Percentiles rank a stretch among this genome's conserved stretches.
Conservation (phyloP, 2,888 invertebrate genomes). For the Eupithecia centaureata region DNA sequence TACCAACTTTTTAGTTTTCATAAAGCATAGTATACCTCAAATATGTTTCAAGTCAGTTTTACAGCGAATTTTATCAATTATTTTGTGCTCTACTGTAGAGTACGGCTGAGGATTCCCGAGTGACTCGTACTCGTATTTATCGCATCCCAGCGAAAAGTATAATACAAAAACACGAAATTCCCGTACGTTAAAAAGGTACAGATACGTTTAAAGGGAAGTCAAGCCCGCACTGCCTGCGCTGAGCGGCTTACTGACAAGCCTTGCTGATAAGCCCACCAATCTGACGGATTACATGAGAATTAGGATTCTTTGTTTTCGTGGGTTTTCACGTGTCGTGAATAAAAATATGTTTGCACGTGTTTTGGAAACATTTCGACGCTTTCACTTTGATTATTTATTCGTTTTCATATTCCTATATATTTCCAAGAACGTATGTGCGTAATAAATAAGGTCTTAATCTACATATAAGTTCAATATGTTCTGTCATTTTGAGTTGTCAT, state of each 20-base stretch:
- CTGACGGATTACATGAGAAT: neutral
- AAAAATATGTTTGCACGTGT: neutral
- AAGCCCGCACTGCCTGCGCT: neutral
- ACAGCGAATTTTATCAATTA: neutral
- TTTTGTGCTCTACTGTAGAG: neutral
- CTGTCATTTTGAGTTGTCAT: no score
- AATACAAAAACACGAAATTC: neutral
- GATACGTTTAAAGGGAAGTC: neutral
- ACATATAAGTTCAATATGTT: no score
- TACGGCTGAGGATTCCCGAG: neutral
- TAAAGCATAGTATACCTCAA: no score
- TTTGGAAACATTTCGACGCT: neutral
- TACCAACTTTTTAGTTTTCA: neutral
- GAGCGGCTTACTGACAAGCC: slow-evolving; percentile 6
- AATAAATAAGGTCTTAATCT: no score
- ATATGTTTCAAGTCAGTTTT: no score
- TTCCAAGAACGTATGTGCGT: no score
- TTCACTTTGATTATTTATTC: neutral
- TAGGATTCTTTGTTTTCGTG: neutral
- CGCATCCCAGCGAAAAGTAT: neutral
- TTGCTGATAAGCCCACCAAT: neutral
- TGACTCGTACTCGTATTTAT: neutral
- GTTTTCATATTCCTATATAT: no score
- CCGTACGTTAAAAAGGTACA: neutral
- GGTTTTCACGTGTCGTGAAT: no score